phyloP scores from a whole-genome alignment of 2,113 vertebrate genomes.

The Anoplopoma fimbria region DNA sequence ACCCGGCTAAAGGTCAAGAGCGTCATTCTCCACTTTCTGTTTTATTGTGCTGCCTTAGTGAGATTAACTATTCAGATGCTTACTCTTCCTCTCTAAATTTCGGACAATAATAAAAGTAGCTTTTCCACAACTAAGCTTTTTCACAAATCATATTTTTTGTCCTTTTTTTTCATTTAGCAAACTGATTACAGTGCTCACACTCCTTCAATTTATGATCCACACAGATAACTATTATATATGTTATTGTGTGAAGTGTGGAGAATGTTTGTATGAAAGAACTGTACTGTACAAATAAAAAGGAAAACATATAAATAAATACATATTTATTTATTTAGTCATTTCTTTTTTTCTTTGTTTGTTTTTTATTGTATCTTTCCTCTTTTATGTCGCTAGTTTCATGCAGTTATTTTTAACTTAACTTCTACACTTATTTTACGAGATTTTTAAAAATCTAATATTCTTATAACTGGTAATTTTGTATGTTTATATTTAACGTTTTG shows the following conservation, averaged over 20 bases:
- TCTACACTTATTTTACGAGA: too few species aligned
- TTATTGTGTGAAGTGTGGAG: not conserved
- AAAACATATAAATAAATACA: too few species aligned
- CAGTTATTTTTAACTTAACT: too few species aligned
- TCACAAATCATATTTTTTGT: not conserved
- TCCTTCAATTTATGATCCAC: too few species aligned
- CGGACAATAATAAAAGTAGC: too few species aligned
- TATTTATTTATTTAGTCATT: not conserved
- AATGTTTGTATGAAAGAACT: not conserved
- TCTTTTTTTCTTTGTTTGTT: too few species aligned
- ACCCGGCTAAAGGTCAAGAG: not conserved
- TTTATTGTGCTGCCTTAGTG: too few species aligned
- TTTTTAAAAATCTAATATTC: too few species aligned
- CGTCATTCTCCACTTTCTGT: not conserved
- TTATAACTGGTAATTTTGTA: too few species aligned
- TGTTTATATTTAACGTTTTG: not conserved
- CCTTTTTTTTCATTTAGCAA: not conserved
- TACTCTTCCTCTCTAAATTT: not conserved
- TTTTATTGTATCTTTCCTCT: too few species aligned
- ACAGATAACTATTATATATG: not conserved
- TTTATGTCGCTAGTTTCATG: too few species aligned
- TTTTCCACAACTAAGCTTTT: not conserved
- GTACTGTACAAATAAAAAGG: too few species aligned
- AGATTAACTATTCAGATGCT: not conserved
- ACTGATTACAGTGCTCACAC: not conserved